Evolutionary conservation across 2,113 vertebrate species (phyloP).

Genomic region (Tetraodon nigroviridis): DNA sequence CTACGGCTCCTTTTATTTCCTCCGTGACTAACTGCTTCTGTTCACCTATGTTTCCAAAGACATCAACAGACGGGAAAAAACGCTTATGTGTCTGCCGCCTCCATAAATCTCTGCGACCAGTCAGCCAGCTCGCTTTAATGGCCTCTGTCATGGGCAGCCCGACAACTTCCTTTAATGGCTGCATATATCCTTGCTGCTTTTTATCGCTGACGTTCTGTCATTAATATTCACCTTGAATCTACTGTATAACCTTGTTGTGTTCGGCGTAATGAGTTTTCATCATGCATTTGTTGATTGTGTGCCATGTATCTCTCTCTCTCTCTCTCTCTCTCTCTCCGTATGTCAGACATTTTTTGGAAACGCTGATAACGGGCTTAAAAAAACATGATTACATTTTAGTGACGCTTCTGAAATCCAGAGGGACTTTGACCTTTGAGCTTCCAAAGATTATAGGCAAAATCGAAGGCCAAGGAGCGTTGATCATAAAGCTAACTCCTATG

Average conservation of each 20-base stretch:
- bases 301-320: constrained; percentile 10
- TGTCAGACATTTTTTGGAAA: too few species aligned
- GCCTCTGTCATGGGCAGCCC: constrained; percentile 32
- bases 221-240: constrained; percentile 17
- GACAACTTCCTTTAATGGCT: constrained; percentile 41
- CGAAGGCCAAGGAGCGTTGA: too few species aligned
- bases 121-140: constrained; percentile 41
- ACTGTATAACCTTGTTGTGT: constrained; percentile 30
- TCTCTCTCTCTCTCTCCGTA: too few species aligned
- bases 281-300: constrained; percentile 12
- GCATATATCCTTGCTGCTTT: constrained; percentile 44
- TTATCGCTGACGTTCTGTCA: constrained; percentile 29
- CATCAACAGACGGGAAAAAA: constrained; percentile 72
- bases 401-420: too few species aligned
- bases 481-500: too few species aligned
- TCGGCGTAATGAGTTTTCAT: constrained; percentile 20
- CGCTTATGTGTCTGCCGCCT: constrained; percentile 51
- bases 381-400: too few species aligned
- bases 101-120: constrained; percentile 64
- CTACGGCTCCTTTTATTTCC: constrained; percentile 48
- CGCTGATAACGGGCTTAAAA: too few species aligned
- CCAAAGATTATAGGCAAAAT: too few species aligned
- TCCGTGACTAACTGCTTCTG: constrained; percentile 22
- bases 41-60: constrained; percentile 62
- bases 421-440: too few species aligned